Evolutionary conservation across 2,797 vertebrate genomes (phyloP).

Genomic region (Rhinichthys osculus): DNA sequence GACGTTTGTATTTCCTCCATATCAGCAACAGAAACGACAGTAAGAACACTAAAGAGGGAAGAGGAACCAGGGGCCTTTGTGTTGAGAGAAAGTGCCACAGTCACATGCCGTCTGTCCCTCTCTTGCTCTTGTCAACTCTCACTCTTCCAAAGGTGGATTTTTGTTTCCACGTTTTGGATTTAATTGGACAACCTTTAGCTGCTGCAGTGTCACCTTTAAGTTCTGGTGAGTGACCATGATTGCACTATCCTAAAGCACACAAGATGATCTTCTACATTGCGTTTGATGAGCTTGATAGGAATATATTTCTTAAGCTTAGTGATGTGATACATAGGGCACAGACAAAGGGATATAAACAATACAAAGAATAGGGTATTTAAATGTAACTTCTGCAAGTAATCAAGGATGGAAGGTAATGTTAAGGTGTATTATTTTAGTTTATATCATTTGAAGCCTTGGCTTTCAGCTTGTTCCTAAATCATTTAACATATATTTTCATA

Average conservation of each 20-base stretch:
- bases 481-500: not conserved
- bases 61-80: slow-evolving; percentile 55
- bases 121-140: slow-evolving; percentile 8
- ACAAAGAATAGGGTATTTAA: not conserved
- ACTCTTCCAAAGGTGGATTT: slow-evolving; percentile 25
- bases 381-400: not conserved
- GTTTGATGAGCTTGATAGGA: slow-evolving; percentile 29
- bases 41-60: slow-evolving; percentile 60
- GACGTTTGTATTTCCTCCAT: slow-evolving; percentile 73
- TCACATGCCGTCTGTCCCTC: slow-evolving; percentile 45
- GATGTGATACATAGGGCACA: slow-evolving; percentile 30
- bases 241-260: slow-evolving; percentile 21
- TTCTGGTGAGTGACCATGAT: slow-evolving; percentile 56
- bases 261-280: slow-evolving; percentile 6
- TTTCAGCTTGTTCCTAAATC: not conserved
- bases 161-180: slow-evolving; percentile 13
- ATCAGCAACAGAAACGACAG: slow-evolving; percentile 65
- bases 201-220: slow-evolving; percentile 32
- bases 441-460: not conserved
- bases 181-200: slow-evolving; percentile 33
- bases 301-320: not conserved
- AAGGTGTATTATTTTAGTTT: not conserved
- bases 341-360: slow-evolving; percentile 25
- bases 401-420: not conserved
- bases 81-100: slow-evolving; percentile 40